Base-by-base conservation (phyloP, 2,888 invertebrate genomes). In the Yponomeuta malinellus region DNA sequence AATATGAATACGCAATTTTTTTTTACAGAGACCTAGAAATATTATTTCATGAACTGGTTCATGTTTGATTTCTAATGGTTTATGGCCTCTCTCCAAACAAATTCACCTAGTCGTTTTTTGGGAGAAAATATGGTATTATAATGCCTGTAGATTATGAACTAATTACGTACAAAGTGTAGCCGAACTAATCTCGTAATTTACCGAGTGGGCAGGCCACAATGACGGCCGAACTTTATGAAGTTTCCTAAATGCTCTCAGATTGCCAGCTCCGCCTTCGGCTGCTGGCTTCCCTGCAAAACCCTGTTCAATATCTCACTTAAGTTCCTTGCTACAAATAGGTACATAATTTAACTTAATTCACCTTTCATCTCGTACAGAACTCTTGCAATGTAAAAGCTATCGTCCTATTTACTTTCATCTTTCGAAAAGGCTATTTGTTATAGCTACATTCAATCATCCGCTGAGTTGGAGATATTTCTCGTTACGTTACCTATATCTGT, bases 131-230 rank as follows among this genome's bases (percentile, higher is more conserved):
- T 31, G 33, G 10, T 33, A 29, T 10, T 10, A 8, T 43, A 43
- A 23, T 52, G 68, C 68, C 37, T 76, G 76, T 76, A 78, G 79
- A 82, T 82, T 79, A 77, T 74, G 77, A 81, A 81, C 78, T 82
- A 81, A 82, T 83, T 81, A 80, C 74, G 77, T 78, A 76, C 77
- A 77, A 77, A 79, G 78, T 78, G 69, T 76, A 70, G 77, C 75
- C 74, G 75, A 76, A 75, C 79, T 78, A 78, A 79, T 81, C 79
- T 81, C 84, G 81, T 88, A 86, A 87, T 88, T 88, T 83, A 84
- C 78, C 75, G 81, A 83, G 79, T 79, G 80, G 78, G 77, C 78
- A 78, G 81, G 80, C 82, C 79, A 78, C 81, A 69, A 66, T 48
- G 77, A 78, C 74, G 73, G 73, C 74, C 74, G 71, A 80, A 80